Percentiles rank a stretch among this genome's conserved stretches.
Conservation (phyloP, 2,797 vertebrate species). For the Enteromius mattozi region DNA sequence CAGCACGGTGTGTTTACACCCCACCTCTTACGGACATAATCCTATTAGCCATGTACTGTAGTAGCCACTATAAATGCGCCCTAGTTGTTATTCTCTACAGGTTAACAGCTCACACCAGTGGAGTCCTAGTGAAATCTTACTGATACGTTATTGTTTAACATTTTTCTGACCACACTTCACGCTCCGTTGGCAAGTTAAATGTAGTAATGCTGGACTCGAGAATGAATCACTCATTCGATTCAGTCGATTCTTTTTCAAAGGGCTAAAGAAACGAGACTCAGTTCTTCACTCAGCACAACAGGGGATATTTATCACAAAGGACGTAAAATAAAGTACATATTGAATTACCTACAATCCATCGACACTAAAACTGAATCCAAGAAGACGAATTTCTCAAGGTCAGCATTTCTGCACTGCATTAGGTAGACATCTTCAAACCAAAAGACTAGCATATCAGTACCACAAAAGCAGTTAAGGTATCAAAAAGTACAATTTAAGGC, state of each 20-base stretch:
- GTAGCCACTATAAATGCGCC: neutral
- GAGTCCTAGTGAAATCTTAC: neutral
- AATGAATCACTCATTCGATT: neutral
- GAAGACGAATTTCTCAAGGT: neutral
- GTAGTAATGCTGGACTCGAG: neutral
- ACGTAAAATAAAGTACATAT: neutral
- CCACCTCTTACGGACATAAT: slow-evolving; percentile 17
- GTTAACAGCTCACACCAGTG: neutral
- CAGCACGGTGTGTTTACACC: neutral
- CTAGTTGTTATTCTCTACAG: neutral
- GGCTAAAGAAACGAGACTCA: neutral
- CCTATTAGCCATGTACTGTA: slow-evolving; percentile 20
- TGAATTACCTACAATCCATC: neutral
- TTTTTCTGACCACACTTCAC: neutral
- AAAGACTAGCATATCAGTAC: neutral
- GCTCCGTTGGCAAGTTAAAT: neutral
- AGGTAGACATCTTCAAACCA: neutral
- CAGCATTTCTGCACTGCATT: neutral
- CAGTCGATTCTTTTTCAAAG: neutral
- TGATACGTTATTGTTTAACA: neutral
- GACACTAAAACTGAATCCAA: neutral
- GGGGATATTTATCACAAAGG: neutral
- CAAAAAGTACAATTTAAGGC: neutral
- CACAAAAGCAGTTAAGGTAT: too few relatives aligned
- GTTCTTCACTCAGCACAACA: neutral